Conservation (phyloP, 2,113 vertebrate genomes). For the Zosterops lateralis region DNA sequence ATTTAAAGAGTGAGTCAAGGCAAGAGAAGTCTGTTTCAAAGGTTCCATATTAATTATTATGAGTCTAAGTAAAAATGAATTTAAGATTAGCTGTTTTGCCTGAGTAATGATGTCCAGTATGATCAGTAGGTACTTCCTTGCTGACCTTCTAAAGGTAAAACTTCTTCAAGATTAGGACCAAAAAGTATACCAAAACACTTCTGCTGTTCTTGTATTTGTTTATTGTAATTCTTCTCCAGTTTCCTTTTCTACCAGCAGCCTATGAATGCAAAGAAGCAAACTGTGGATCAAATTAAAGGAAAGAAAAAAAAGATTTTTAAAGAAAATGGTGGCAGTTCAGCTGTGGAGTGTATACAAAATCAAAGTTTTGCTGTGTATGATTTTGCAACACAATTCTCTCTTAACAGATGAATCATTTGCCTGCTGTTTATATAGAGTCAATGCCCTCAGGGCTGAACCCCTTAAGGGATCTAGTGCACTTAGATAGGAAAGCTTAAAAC, state of each 20-base stretch:
- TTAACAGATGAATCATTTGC: neutral
- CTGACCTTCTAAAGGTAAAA: neutral
- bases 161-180: neutral
- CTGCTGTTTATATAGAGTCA: neutral
- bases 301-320: neutral
- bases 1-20: neutral
- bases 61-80: neutral
- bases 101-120: neutral
- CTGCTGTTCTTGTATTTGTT: neutral
- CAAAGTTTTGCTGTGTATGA: neutral
- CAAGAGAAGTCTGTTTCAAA: neutral
- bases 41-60: neutral
- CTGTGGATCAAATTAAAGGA: neutral
- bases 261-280: neutral
- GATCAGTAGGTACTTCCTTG: neutral
- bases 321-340: neutral
- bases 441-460: neutral
- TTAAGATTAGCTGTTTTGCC: neutral
- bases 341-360: neutral
- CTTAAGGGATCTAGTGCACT: neutral
- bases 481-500: neutral
- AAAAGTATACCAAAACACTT: neutral
- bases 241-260: neutral
- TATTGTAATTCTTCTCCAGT: neutral
- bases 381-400: neutral